These are phyloP conservation scores for Bombycilla garrulus DNA, from an alignment of 2,113 vertebrate species.

Conservation along the genomic window DNA sequence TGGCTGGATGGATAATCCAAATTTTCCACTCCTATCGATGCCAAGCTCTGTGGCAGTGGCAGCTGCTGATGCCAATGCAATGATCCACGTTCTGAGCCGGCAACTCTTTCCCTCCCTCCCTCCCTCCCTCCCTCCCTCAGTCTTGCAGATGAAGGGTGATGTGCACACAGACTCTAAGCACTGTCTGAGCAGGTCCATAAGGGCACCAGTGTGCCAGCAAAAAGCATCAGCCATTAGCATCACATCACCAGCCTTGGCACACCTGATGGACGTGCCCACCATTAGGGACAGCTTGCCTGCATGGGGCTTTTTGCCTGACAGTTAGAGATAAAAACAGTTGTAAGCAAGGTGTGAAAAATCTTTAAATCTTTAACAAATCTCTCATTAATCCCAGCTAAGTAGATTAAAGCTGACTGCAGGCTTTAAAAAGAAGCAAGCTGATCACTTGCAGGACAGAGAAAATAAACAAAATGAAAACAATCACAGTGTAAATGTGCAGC, in stretches of 20 bases:
- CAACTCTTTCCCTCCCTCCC: neutral
- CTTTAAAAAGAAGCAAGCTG: slow-evolving; percentile 29
- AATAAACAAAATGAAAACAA: neutral
- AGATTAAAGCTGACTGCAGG: slow-evolving; percentile 45
- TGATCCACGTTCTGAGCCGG: neutral
- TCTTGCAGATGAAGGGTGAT: neutral
- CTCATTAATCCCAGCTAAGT: slow-evolving; percentile 54
- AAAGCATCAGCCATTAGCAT: neutral
- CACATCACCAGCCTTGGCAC: neutral
- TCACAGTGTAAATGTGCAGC: neutral
- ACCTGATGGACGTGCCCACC: neutral
- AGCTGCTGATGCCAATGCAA: neutral
- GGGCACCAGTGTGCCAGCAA: neutral
- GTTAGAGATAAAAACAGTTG: slow-evolving; percentile 13
- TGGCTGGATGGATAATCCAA: neutral
- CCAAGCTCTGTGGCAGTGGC: neutral
- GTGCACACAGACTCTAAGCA: neutral
- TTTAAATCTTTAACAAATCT: slow-evolving; percentile 61
- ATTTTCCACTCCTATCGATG: accelerated
- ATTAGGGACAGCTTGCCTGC: neutral
- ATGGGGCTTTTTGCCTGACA: neutral
- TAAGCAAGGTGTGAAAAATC: slow-evolving; percentile 36
- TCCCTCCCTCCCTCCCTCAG: neutral
- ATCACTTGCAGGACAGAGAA: slow-evolving; percentile 8
- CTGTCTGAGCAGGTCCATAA: neutral